Conservation (phyloP, 2,797 vertebrate genomes). For the Tamandua tetradactyla region DNA sequence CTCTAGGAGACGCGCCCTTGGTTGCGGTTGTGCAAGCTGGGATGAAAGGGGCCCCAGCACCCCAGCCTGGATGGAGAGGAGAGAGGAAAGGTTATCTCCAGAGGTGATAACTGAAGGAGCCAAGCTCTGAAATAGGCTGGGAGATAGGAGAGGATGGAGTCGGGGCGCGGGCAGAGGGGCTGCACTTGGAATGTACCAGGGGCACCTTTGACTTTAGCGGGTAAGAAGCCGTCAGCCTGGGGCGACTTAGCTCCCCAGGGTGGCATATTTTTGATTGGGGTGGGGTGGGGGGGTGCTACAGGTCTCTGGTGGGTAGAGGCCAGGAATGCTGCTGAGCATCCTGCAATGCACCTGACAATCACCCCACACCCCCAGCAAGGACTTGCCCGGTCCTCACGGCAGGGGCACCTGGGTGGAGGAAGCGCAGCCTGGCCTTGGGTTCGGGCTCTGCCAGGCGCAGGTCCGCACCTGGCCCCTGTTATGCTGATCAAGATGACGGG, state of each 20-base stretch:
- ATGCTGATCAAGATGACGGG: not conserved
- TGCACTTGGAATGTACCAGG: not conserved
- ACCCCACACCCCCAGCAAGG: not conserved
- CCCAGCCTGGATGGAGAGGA: not conserved
- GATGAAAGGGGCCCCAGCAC: fast-evolving
- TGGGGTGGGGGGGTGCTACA: not conserved
- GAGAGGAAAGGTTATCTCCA: not conserved
- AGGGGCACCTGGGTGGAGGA: not conserved
- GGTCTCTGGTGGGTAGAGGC: not conserved
- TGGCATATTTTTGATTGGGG: not conserved
- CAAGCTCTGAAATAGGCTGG: not conserved
- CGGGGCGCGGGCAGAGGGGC: not conserved
- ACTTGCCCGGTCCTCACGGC: not conserved
- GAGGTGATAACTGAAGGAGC: not conserved
- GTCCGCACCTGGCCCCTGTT: not conserved
- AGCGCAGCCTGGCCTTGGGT: not conserved
- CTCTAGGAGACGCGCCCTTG: not conserved
- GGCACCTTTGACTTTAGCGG: not conserved
- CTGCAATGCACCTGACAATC: not conserved
- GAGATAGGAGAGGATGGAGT: not conserved
- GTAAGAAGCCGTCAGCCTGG: not conserved
- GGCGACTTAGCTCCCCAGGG: not conserved
- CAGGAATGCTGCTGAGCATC: not conserved
- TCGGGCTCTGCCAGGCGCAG: not conserved
- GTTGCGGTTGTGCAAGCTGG: not conserved